phyloP scores from a whole-genome alignment of 2,797 vertebrate species.

The Rhabdophis nuchalis region DNA sequence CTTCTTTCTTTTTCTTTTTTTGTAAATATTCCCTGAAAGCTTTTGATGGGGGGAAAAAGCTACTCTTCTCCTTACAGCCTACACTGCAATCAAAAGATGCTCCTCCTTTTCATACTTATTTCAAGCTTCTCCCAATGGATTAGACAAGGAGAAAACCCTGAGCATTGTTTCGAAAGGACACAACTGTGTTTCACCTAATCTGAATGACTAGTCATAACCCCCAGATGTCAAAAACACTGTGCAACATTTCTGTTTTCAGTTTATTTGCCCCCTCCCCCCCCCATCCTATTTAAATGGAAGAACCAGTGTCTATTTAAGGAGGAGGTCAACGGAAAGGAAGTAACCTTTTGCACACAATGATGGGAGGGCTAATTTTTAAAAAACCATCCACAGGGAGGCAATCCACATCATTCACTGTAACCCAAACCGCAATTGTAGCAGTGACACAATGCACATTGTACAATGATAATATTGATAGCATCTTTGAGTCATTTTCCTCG shows the following conservation, averaged over 20 bases:
- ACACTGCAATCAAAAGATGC: constrained; percentile 21
- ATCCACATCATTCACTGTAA: neutral
- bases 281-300: neutral
- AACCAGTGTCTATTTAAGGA: neutral
- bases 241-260: neutral
- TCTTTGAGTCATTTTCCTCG: neutral
- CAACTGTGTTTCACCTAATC: neutral
- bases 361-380: neutral
- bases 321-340: neutral
- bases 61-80: constrained; percentile 35
- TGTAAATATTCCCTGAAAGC: neutral
- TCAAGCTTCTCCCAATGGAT: constrained; percentile 21
- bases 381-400: neutral
- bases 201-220: constrained; percentile 35
- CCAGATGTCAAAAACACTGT: constrained; percentile 34
- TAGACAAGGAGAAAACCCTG: constrained; percentile 4
- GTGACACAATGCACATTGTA: neutral
- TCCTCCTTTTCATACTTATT: constrained; percentile 25
- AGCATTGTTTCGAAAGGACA: constrained; percentile 9
- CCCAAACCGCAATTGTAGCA: accelerated
- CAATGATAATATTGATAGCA: neutral
- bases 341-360: neutral
- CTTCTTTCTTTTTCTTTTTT: neutral
- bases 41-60: neutral
- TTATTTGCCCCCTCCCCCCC: neutral